Percentiles rank a stretch among this genome's conserved stretches.
These are phyloP conservation scores for Drepanosiphum platanoidis DNA, from an alignment of 2,888 invertebrate species.

Conservation along the genomic window DNA sequence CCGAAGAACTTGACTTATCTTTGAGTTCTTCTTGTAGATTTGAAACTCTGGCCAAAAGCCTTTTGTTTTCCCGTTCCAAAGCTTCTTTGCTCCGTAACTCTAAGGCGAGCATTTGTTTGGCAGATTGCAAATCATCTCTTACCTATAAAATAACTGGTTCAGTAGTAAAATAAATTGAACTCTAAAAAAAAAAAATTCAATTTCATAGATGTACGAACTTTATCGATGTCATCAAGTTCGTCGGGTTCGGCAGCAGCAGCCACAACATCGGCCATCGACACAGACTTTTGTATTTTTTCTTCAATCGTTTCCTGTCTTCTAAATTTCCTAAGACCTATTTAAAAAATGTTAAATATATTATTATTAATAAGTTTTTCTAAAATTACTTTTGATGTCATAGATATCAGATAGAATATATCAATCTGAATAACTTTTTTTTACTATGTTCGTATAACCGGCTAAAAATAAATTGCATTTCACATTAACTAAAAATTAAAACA, in stretches of 20 bases:
- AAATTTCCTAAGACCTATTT: constrained; percentile 77
- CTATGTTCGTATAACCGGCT: too few relatives aligned
- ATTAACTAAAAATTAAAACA: neutral
- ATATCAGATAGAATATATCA: neutral
- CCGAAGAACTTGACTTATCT: constrained; percentile 63
- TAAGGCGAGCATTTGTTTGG: constrained; percentile 88
- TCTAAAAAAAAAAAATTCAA: too few relatives aligned
- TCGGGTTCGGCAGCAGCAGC: constrained; percentile 74
- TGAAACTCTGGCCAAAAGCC: constrained; percentile 79
- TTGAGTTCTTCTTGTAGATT: constrained; percentile 85
- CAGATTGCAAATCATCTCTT: constrained; percentile 89
- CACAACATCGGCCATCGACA: constrained; percentile 74
- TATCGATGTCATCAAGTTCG: constrained; percentile 91
- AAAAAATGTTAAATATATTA: constrained; percentile 10
- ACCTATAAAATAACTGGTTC: constrained; percentile 23
- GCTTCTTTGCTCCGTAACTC: constrained; percentile 88
- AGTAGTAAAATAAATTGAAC: neutral
- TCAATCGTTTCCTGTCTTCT: constrained; percentile 90
- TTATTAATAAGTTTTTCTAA: neutral
- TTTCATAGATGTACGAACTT: constrained; percentile 68
- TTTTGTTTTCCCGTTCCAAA: constrained; percentile 85
- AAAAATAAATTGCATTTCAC: neutral
- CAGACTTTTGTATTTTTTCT: constrained; percentile 86
- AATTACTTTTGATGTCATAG: too few relatives aligned
- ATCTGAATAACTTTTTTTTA: neutral